Evolutionary conservation across 1,140 invertebrate species (phyloP).

Genomic region (Meteorus sp.): DNA sequence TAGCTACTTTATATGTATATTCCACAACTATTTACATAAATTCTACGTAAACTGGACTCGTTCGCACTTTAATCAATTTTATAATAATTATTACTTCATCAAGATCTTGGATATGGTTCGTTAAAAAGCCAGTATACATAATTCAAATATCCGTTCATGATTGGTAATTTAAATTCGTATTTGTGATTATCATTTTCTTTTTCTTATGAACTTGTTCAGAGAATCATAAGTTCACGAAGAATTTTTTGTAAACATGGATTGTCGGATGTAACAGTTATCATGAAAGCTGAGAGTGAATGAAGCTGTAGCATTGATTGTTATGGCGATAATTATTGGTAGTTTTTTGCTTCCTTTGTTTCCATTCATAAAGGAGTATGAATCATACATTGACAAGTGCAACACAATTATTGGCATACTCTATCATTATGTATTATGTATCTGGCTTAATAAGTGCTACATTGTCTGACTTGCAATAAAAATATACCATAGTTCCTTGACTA

Average conservation of each 20-base stretch:
- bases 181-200: slow-evolving; percentile 15
- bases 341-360: too few relatives aligned
- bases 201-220: not conserved
- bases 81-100: slow-evolving; percentile 25
- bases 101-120: slow-evolving; percentile 45
- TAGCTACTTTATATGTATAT: slow-evolving; percentile 24
- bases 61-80: slow-evolving; percentile 36
- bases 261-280: too few relatives aligned
- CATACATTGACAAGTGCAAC: too few relatives aligned
- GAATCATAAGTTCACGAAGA: not conserved
- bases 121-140: slow-evolving; percentile 36
- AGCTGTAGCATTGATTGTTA: too few relatives aligned
- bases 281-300: too few relatives aligned
- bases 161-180: not conserved
- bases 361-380: too few relatives aligned
- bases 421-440: slow-evolving; percentile 1
- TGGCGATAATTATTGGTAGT: too few relatives aligned
- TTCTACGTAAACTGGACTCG: slow-evolving; percentile 29
- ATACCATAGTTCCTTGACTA: slow-evolving; percentile 48
- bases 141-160: not conserved
- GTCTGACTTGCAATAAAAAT: slow-evolving; percentile 45
- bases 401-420: not conserved
- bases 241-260: slow-evolving; percentile 9
- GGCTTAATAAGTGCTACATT: slow-evolving; percentile 28
- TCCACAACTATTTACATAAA: slow-evolving; percentile 40